These are phyloP conservation scores for Nebria salina DNA, from an alignment of 2,888 invertebrate genomes.

Conservation along the genomic window DNA sequence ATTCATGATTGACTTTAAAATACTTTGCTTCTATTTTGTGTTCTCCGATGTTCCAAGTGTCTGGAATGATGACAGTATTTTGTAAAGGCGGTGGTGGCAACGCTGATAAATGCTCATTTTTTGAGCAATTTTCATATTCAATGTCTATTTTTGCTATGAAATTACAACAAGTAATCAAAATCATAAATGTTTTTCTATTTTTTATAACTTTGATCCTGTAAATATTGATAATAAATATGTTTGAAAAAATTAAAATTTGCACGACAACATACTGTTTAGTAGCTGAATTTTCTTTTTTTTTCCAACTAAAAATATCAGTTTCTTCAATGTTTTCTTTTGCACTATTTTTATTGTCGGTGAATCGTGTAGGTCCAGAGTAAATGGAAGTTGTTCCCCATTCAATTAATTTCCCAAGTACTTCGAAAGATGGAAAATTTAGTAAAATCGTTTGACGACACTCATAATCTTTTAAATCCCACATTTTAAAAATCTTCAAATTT, in stretches of 20 bases:
- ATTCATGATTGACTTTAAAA: neutral
- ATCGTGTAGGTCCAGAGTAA: conserved; percentile 65
- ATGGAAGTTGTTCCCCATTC: conserved; percentile 69
- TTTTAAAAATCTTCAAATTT: conserved; percentile 65
- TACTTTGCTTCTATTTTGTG: neutral
- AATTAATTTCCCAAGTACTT: conserved; percentile 67
- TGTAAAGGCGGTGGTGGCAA: conserved; percentile 60
- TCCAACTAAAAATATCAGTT: neutral
- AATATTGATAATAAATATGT: neutral
- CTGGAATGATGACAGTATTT: conserved; percentile 60
- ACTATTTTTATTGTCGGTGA: conserved; percentile 5
- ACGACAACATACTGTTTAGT: neutral
- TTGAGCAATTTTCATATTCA: conserved; percentile 52
- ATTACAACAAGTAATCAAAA: conserved; percentile 68
- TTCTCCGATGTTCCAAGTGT: conserved; percentile 56
- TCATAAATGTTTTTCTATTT: conserved; percentile 59
- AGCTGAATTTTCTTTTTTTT: neutral
- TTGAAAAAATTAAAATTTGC: neutral
- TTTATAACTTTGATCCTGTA: conserved; percentile 38
- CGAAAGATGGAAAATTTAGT: conserved; percentile 68
- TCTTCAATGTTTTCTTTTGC: conserved; percentile 17
- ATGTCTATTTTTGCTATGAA: conserved; percentile 63
- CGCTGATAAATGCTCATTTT: conserved; percentile 53
- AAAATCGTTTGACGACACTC: conserved; percentile 67
- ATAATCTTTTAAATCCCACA: conserved; percentile 70